phyloP scores from a whole-genome alignment of 2,113 vertebrate genomes.

The Notechis scutatus region DNA sequence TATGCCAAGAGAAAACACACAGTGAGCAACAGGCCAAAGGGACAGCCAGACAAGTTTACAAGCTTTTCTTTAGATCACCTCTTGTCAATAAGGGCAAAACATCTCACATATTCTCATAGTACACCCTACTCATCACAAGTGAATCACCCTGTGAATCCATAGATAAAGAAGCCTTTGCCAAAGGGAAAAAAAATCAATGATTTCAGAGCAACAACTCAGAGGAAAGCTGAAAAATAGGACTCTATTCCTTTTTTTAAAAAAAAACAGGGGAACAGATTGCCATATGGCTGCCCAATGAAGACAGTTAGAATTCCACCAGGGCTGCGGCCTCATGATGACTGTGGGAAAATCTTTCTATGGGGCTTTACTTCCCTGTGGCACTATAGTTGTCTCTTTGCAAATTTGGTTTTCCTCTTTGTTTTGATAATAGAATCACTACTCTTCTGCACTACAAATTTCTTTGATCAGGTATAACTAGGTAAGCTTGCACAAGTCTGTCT shows the following conservation, averaged over 20 bases:
- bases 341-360: background rate
- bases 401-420: background rate
- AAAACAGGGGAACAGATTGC: background rate
- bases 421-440: background rate
- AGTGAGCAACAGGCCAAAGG: background rate
- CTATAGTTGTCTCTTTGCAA: background rate
- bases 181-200: background rate
- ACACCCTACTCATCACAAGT: background rate
- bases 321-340: background rate
- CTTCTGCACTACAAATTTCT: background rate
- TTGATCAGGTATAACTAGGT: background rate
- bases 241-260: background rate
- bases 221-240: background rate
- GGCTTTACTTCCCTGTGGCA: background rate
- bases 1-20: background rate
- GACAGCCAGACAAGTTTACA: background rate
- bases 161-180: background rate
- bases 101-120: background rate
- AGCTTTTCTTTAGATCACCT: background rate
- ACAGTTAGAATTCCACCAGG: background rate
- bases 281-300: background rate
- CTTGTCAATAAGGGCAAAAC: background rate
- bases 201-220: background rate
- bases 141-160: background rate
- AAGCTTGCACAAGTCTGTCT: background rate